Evolutionary conservation across 2,797 vertebrate species (phyloP).

Genomic region (Bovichtus variegatus): DNA sequence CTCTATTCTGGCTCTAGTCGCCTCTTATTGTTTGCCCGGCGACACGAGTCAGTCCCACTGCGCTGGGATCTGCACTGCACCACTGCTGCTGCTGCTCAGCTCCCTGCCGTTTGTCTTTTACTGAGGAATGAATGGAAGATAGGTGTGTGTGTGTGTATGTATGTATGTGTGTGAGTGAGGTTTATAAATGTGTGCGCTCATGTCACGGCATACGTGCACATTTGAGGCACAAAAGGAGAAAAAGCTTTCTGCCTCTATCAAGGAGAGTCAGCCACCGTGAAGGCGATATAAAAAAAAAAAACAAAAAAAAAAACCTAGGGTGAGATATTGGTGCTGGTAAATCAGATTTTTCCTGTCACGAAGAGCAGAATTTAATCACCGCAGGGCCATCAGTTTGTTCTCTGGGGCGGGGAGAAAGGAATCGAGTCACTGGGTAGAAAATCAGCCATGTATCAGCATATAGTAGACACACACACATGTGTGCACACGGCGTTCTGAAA

Average conservation of each 20-base stretch:
- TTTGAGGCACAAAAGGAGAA: constrained; percentile 35
- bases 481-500: constrained; percentile 16
- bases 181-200: constrained; percentile 27
- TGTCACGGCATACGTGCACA: constrained; percentile 27
- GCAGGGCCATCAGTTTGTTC: constrained; percentile 55
- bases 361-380: constrained; percentile 64
- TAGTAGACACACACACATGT: constrained; percentile 27
- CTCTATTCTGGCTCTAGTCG: constrained; percentile 35
- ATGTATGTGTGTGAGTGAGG: constrained; percentile 4
- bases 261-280: constrained; percentile 52
- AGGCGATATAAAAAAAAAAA: constrained; percentile 32
- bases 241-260: constrained; percentile 27
- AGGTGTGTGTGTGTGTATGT: constrained; percentile 32
- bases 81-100: constrained; percentile 72
- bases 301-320: constrained; percentile 21
- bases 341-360: constrained; percentile 62
- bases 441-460: constrained; percentile 61
- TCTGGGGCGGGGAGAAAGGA: constrained; percentile 48
- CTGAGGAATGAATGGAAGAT: constrained; percentile 46
- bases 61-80: constrained; percentile 79
- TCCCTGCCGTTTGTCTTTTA: constrained; percentile 58
- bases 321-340: constrained; percentile 55
- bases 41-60: constrained; percentile 76
- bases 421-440: constrained; percentile 67
- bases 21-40: constrained; percentile 74